Evolutionary conservation across 2,888 invertebrate genomes (phyloP), one percentile per base, ranked within the genome.

Genomic region (Tyria jacobaeae): DNA sequence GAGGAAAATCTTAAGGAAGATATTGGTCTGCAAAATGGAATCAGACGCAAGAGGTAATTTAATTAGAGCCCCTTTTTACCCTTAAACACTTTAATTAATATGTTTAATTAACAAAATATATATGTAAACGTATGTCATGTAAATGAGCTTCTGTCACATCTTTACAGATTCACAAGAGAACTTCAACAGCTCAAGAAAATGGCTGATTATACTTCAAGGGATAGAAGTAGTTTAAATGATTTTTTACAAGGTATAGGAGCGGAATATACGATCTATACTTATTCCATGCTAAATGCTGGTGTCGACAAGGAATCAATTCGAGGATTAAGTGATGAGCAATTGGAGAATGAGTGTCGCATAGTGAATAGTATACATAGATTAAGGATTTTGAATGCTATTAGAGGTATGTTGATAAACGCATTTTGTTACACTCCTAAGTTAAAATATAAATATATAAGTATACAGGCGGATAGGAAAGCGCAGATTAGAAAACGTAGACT

Each of bases 221-320:
- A 99, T 87, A 96, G 97, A 7, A 97, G 97, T n/a, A 97, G 97
- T 86, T 95, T 99, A 72, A 97, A 98, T 83, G 96, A 96, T 65
- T 98, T 98, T 86, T 94, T 99, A 48, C 96, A 96, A 83, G 95
- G 95, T 49, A 96, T 99, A 64, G 98, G 98, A 1, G 95, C 96
- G 3, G 99, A 99, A 86, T 98, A 98, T 87, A 97, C 98, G 57
- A 98, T 98, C 75, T 99, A 99, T 90, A 99, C 99, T 0, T 99
- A 99, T 90, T 96, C 97, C 57, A 97, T 99, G 97, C 92, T 99
- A 57, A 98, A 98, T 84, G 97, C 98, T 31, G 99, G 99, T 17
- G 97, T 99, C 39, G 99, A 99, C 88, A 97, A 97, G 84, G 97
- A 97, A 74, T 96, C 97, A 12, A 95, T 99, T 65, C 96, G 97